Percentiles rank a stretch among this genome's conserved stretches.
These are phyloP conservation scores for Eolophus roseicapilla DNA, from an alignment of 2,113 vertebrate genomes.

Conservation along the genomic window DNA sequence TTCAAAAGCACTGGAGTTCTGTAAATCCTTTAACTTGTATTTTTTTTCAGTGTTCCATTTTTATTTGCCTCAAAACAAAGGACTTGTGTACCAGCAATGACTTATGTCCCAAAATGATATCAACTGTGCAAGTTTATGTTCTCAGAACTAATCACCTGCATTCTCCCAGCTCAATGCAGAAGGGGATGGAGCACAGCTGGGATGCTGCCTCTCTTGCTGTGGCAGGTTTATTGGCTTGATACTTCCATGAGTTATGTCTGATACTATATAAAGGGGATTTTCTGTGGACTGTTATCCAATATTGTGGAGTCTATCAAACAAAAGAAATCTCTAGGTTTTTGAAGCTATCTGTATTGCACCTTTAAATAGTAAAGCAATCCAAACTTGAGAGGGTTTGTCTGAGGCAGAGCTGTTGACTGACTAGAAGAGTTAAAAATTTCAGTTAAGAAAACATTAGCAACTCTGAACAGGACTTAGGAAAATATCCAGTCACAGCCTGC, in stretches of 20 bases:
- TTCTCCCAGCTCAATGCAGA: constrained; percentile 7
- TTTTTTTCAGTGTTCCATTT: constrained; percentile 13
- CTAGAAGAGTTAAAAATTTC: not conserved
- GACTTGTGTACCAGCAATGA: not conserved
- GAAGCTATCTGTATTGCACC: constrained; percentile 4
- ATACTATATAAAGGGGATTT: constrained; percentile 56
- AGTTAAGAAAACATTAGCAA: not conserved
- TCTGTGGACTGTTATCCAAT: constrained; percentile 42
- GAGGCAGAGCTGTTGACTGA: not conserved
- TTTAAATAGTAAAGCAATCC: constrained; percentile 8
- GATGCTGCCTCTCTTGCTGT: not conserved
- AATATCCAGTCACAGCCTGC: not conserved
- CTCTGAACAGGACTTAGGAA: not conserved
- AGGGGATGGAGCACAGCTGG: not conserved
- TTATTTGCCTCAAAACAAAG: constrained; percentile 58
- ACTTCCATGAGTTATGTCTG: constrained; percentile 48
- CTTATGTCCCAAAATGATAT: constrained; percentile 1
- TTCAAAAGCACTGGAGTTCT: not conserved
- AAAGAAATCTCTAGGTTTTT: constrained; percentile 49
- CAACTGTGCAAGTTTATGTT: constrained; percentile 15
- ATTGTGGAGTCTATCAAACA: constrained; percentile 35
- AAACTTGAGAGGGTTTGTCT: not conserved
- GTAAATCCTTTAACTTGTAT: constrained; percentile 43
- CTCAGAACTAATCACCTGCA: constrained; percentile 14
- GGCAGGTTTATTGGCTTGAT: constrained; percentile 51